Evolutionary conservation across 2,888 invertebrate genomes (phyloP).

Genomic region (Resseliella maxima): DNA sequence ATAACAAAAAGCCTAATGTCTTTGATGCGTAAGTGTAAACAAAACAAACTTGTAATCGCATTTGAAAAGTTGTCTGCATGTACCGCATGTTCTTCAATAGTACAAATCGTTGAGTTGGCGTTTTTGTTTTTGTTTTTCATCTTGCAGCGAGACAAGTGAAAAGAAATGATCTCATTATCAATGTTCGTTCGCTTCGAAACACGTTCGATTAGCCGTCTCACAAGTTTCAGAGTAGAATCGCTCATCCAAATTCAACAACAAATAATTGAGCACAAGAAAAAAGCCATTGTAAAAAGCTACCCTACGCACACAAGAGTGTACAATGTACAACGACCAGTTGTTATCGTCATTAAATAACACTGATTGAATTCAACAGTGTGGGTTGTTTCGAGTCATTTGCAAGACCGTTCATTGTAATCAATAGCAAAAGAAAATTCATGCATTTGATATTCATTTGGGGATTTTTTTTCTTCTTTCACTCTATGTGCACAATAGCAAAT

Average conservation of each 20-base stretch:
- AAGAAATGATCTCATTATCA: constrained; percentile 13
- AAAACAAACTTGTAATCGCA: constrained; percentile 51
- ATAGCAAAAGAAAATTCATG: constrained; percentile 13
- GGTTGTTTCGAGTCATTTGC: background rate
- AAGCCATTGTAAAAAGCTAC: too few relatives aligned
- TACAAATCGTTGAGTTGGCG: background rate
- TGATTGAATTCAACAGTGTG: constrained; percentile 7
- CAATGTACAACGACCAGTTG: background rate
- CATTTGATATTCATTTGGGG: background rate
- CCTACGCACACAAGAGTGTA: too few relatives aligned
- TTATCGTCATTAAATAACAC: constrained; percentile 44
- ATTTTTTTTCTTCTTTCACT: too few relatives aligned
- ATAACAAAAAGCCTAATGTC: background rate
- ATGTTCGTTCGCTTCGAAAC: background rate
- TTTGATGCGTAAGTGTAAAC: constrained; percentile 40
- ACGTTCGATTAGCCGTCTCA: constrained; percentile 45
- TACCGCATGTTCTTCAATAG: background rate
- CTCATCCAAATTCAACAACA: background rate
- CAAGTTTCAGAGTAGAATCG: background rate
- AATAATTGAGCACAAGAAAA: background rate
- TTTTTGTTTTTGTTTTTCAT: background rate
- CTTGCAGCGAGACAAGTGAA: background rate
- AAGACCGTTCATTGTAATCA: background rate
- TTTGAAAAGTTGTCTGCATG: constrained; percentile 42
- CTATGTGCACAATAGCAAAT: too few relatives aligned